A percentile compares a stretch with the other conserved stretches of the same genome.
Conservation (phyloP, 2,113 vertebrate species). For the Corvus cornix region DNA sequence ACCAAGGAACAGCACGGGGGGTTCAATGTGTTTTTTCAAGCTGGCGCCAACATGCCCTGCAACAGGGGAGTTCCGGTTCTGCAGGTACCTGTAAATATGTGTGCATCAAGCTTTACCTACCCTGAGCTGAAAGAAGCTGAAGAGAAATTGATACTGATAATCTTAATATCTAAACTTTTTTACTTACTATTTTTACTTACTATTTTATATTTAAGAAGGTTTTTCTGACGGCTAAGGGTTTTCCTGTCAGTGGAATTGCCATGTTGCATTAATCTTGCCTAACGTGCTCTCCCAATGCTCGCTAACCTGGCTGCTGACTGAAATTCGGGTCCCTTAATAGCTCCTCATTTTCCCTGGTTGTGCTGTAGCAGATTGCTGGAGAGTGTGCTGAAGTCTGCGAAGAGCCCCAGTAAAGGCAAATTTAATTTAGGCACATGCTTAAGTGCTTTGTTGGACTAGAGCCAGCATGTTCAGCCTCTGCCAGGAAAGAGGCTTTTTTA, state of each 20-base stretch:
- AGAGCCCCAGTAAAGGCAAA: not conserved
- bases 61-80: not conserved
- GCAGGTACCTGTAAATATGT: not conserved
- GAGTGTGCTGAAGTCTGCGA: not conserved
- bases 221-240: not conserved
- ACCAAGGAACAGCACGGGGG: not conserved
- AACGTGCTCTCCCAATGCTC: not conserved
- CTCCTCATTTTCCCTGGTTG: not conserved
- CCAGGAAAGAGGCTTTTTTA: not conserved
- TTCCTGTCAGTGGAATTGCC: not conserved
- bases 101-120: not conserved
- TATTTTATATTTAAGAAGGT: not conserved
- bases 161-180: not conserved
- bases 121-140: not conserved
- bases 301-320: not conserved
- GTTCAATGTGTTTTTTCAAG: not conserved
- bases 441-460: constrained; percentile 45
- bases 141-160: not conserved
- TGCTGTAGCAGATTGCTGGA: not conserved
- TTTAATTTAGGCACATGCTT: not conserved
- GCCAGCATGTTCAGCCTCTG: not conserved
- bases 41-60: not conserved
- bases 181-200: not conserved
- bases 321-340: not conserved
- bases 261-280: not conserved